These are phyloP conservation scores for Tillus elongatus DNA, from an alignment of 2,888 invertebrate species.

Conservation along the genomic window DNA sequence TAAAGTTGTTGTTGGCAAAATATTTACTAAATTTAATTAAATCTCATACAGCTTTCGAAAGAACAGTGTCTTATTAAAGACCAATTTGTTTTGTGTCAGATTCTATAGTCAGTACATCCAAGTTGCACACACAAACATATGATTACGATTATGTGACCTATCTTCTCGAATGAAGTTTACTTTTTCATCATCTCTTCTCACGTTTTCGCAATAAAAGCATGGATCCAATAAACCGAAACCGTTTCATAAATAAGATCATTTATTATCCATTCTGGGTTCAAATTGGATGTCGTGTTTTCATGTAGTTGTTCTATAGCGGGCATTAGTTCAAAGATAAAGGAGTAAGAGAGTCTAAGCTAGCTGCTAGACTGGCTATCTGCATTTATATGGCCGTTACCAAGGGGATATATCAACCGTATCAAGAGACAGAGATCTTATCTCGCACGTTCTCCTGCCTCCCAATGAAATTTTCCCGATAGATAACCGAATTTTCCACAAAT, in stretches of 20 bases:
- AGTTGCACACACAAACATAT: too few species aligned
- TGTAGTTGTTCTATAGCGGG: constrained; percentile 18
- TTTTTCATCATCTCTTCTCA: constrained; percentile 1
- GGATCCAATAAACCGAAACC: neutral
- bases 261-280: constrained; percentile 8
- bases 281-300: constrained; percentile 19
- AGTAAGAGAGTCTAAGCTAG: constrained; percentile 18
- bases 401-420: constrained; percentile 24
- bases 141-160: too few species aligned
- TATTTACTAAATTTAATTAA: too few species aligned
- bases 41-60: too few species aligned
- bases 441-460: constrained; percentile 20
- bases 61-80: too few species aligned
- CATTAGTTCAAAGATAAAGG: constrained; percentile 22
- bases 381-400: constrained; percentile 24
- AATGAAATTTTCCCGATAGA: constrained; percentile 24
- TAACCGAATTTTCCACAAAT: constrained; percentile 23
- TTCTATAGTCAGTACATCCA: too few species aligned
- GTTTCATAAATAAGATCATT: constrained; percentile 10
- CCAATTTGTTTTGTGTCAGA: too few species aligned
- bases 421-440: constrained; percentile 23
- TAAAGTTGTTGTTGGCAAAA: too few species aligned
- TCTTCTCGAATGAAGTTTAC: neutral
- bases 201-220: neutral
- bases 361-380: constrained; percentile 21